Conservation (phyloP, 2,797 vertebrate species). For the Buceros bicornis region DNA sequence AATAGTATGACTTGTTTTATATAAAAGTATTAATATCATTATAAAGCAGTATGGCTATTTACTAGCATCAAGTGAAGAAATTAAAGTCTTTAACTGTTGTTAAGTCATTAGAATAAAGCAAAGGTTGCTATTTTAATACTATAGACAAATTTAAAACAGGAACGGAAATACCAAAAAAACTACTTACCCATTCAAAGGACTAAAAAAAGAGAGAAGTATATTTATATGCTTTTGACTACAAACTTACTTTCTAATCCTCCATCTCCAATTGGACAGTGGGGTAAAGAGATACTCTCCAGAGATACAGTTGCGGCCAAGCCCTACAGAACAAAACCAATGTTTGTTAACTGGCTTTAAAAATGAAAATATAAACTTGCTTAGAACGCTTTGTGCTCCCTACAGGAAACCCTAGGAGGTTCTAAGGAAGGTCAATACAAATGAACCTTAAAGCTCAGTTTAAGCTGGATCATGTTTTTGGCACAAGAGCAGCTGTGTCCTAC, state of each 20-base stretch:
- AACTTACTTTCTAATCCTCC: constrained; percentile 92
- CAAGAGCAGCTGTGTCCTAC: not conserved
- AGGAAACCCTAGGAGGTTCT: not conserved
- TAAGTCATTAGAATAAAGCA: not conserved
- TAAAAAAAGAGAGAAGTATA: not conserved
- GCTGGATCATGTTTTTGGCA: not conserved
- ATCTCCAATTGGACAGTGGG: constrained; percentile 91
- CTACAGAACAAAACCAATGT: constrained; percentile 76
- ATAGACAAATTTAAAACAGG: not conserved
- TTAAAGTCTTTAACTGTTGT: not conserved
- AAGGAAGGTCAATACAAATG: not conserved
- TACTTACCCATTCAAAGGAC: not conserved
- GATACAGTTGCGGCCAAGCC: constrained; percentile 87
- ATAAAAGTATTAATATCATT: not conserved
- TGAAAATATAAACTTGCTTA: not conserved
- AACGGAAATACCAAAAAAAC: not conserved
- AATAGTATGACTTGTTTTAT: not conserved
- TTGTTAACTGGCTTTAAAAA: not conserved
- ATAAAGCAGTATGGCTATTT: not conserved
- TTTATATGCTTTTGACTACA: not conserved
- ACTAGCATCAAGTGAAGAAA: not conserved
- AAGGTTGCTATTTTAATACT: not conserved
- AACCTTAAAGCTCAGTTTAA: not conserved
- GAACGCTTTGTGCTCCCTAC: not conserved
- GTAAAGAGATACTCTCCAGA: constrained; percentile 89